Percentiles rank a stretch among this genome's conserved stretches.
phyloP scores from a whole-genome alignment of 2,797 vertebrate species.

The Orientallactaga sibirica region DNA sequence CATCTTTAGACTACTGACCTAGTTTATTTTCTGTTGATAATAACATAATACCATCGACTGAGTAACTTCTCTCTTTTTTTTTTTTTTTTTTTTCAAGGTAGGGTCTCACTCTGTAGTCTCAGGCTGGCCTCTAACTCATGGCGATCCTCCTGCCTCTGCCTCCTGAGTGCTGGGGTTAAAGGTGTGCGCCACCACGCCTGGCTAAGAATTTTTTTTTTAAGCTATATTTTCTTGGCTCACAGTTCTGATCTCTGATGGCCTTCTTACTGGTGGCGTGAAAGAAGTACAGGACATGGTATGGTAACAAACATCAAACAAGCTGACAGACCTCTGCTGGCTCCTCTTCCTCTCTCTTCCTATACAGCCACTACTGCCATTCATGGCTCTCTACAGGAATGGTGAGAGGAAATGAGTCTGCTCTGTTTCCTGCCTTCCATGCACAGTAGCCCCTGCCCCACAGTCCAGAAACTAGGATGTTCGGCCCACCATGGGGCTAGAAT shows the following conservation, averaged over 20 bases:
- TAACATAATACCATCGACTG: background rate
- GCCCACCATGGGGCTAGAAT: background rate
- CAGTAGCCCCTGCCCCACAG: too few relatives aligned
- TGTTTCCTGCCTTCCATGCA: background rate
- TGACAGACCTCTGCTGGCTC: background rate
- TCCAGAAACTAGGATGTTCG: background rate
- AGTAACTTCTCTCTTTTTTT: background rate
- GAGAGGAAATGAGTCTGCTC: background rate
- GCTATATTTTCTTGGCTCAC: background rate
- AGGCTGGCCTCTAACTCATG: too few relatives aligned
- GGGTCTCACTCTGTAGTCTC: too few relatives aligned
- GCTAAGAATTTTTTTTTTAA: too few relatives aligned
- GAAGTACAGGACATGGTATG: accelerated
- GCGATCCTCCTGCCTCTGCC: too few relatives aligned
- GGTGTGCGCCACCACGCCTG: too few relatives aligned
- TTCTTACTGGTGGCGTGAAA: background rate
- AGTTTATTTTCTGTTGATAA: background rate
- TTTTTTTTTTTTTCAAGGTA: too few relatives aligned
- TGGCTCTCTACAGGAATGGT: too few relatives aligned
- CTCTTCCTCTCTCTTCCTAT: background rate
- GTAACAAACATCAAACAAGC: background rate
- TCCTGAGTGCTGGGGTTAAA: too few relatives aligned
- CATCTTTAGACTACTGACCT: background rate
- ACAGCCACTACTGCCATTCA: background rate
- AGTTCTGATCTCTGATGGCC: background rate